phyloP scores from a whole-genome alignment of 2,797 vertebrate genomes.

The Tiaroga cobitis region DNA sequence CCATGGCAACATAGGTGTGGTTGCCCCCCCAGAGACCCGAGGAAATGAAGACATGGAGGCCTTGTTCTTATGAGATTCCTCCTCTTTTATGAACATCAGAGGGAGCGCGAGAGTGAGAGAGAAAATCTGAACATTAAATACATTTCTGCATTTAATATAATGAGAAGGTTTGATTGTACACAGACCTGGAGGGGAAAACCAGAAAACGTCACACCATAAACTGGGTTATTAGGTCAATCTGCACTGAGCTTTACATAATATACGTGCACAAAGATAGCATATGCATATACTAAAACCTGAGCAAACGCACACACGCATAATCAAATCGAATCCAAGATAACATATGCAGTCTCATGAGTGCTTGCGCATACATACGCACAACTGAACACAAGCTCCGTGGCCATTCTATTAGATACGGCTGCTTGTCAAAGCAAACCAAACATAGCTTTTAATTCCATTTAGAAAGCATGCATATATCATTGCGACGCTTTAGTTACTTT shows the following conservation, averaged over 20 bases:
- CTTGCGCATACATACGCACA: background rate
- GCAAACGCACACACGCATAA: slow-evolving; percentile 59
- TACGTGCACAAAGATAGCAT: background rate
- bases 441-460: slow-evolving; percentile 24
- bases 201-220: slow-evolving; percentile 20
- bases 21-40: slow-evolving; percentile 10
- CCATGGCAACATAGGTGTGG: slow-evolving; percentile 28
- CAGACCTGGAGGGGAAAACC: slow-evolving; percentile 18
- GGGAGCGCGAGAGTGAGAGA: background rate
- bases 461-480: slow-evolving; percentile 29
- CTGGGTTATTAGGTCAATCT: slow-evolving; percentile 38
- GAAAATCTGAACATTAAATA: slow-evolving; percentile 6
- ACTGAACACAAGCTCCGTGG: background rate
- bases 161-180: slow-evolving; percentile 2
- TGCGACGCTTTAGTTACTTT: slow-evolving; percentile 10
- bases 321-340: slow-evolving; percentile 2
- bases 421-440: slow-evolving; percentile 19
- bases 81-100: slow-evolving; percentile 4
- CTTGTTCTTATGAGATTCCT: slow-evolving; percentile 17
- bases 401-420: background rate
- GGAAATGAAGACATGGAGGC: slow-evolving; percentile 36
- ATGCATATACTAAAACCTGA: background rate
- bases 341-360: background rate
- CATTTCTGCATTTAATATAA: slow-evolving; percentile 16
- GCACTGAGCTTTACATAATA: slow-evolving; percentile 41